phyloP scores from a whole-genome alignment of 2,113 vertebrate genomes.

The Sialia sialis region DNA sequence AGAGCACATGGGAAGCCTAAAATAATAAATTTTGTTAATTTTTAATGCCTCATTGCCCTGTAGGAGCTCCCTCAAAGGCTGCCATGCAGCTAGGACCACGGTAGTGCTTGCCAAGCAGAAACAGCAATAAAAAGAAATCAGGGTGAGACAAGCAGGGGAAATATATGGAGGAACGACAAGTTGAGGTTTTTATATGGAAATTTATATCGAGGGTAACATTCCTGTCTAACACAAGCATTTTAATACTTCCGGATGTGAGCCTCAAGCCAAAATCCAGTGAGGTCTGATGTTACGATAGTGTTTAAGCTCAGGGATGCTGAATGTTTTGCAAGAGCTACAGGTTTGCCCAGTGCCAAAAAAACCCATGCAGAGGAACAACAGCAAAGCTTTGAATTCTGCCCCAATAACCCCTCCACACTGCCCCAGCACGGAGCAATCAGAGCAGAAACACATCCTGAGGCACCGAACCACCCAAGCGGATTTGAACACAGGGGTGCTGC shows the following conservation, averaged over 20 bases:
- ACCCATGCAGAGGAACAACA: neutral
- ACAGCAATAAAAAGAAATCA: neutral
- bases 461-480: neutral
- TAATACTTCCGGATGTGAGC: constrained; percentile 37
- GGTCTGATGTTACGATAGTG: neutral
- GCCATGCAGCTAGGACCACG: neutral
- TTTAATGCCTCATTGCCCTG: neutral
- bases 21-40: neutral
- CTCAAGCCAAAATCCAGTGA: constrained; percentile 45
- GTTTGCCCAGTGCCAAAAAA: constrained; percentile 17
- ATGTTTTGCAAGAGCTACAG: neutral
- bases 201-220: constrained; percentile 14
- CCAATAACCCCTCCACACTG: neutral
- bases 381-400: neutral
- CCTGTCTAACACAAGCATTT: constrained; percentile 29
- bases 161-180: neutral
- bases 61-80: neutral
- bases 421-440: neutral
- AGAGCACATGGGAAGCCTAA: rapidly evolving
- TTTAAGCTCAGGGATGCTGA: constrained; percentile 16
- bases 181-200: constrained; percentile 23
- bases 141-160: neutral
- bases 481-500: neutral
- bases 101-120: neutral
- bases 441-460: neutral